These are phyloP conservation scores for Microplitis deprimator DNA, from an alignment of 2,888 invertebrate genomes.

Conservation along the genomic window DNA sequence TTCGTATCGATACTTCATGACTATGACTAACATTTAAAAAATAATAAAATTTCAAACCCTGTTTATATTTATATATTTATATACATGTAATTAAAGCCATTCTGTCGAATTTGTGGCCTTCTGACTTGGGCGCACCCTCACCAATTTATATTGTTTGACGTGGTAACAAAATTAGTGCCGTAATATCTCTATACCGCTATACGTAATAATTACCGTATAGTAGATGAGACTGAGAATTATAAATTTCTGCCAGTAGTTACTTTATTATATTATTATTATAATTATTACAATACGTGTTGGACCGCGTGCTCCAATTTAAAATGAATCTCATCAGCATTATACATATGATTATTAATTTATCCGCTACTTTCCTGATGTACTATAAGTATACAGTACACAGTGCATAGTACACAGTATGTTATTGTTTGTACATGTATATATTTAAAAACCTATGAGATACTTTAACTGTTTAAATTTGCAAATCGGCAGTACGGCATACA, in stretches of 20 bases:
- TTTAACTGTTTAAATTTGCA: conserved; percentile 19
- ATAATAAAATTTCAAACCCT: neutral
- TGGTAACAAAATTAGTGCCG: conserved; percentile 39
- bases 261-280: neutral
- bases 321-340: conserved; percentile 22
- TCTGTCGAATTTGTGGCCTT: conserved; percentile 34
- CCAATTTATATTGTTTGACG: conserved; percentile 44
- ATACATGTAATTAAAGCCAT: neutral
- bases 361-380: conserved; percentile 15
- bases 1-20: no score
- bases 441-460: neutral
- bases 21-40: neutral
- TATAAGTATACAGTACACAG: conserved; percentile 6
- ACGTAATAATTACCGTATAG: conserved; percentile 30
- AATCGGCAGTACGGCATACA: neutral
- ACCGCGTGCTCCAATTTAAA: conserved; percentile 28
- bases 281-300: conserved; percentile 16
- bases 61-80: neutral
- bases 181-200: conserved; percentile 40
- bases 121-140: conserved; percentile 39
- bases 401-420: neutral
- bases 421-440: no score
- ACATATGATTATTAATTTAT: conserved; percentile 25
- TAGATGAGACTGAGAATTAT: neutral
- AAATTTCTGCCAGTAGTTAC: no score